These are phyloP conservation scores for Brachystomella parvula DNA, from an alignment of 1,140 invertebrate genomes.

Conservation along the genomic window DNA sequence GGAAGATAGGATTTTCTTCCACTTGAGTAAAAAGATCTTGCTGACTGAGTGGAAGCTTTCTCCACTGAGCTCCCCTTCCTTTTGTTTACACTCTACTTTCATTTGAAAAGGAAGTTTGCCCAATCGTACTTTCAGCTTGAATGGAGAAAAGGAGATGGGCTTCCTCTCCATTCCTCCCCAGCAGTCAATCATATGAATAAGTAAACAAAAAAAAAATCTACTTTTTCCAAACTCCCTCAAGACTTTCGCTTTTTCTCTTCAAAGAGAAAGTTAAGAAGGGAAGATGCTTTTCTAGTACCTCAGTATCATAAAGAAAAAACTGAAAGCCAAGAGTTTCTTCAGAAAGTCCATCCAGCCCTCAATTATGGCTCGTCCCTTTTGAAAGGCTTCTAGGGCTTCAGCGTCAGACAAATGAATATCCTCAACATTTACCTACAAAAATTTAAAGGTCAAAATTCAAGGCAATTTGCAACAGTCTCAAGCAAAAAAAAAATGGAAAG, in stretches of 20 bases:
- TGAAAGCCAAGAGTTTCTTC: constrained; percentile 20
- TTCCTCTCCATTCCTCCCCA: background rate
- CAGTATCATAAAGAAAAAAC: constrained; percentile 27
- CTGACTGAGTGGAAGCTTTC: too few species aligned
- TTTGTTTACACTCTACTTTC: too few species aligned
- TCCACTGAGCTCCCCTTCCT: background rate
- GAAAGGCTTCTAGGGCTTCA: constrained; percentile 15
- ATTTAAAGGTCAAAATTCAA: background rate
- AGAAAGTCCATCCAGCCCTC: constrained; percentile 20
- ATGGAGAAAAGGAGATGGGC: too few species aligned
- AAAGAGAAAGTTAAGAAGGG: background rate
- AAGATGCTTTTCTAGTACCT: constrained; percentile 14
- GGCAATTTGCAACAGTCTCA: too few species aligned
- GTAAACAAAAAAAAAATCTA: constrained; percentile 9
- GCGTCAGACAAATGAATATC: constrained; percentile 17
- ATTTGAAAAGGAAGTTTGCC: too few species aligned
- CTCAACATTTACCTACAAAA: constrained; percentile 22
- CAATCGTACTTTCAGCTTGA: too few species aligned
- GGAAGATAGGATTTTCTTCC: too few species aligned
- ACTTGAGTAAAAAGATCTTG: too few species aligned
- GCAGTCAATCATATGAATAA: constrained; percentile 7
- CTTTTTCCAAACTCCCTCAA: background rate
- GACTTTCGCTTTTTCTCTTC: background rate
- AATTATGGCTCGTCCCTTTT: constrained; percentile 7
- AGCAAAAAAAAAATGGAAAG: too few species aligned